Base-by-base conservation (phyloP, 2,113 vertebrate genomes). In the Gasterosteus aculeatus region DNA sequence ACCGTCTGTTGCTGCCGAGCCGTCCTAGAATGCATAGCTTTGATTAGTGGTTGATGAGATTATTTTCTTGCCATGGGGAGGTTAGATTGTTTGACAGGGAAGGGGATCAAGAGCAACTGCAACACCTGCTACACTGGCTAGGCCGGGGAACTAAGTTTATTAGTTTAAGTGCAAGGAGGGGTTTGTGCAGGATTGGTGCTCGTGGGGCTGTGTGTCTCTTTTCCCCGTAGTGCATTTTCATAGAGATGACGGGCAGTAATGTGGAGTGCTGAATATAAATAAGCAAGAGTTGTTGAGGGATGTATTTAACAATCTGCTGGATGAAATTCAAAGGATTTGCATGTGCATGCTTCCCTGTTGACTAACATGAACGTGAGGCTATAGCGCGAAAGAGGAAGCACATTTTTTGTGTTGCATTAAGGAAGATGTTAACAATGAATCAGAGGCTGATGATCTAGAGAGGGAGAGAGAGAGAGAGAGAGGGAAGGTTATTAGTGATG, bases 31-130 rank as follows among this genome's bases (percentile, higher is more conserved):
- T 92, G 83, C 91, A 91, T 90, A 88, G 83, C 90, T 86, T 85
- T 91, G 89, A 93, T 93, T 92, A 93, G 86, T 84, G 74, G 85
- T 83, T 90, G 86, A 92, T 91, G 85, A 88, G 88, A 91, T 89
- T 83, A 77, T 90, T 70, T 83, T 81, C 72, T 71, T 77, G n/a
- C 58, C 60, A 76, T 44, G 80, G 72, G 73, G 75, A 82, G 77
- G 77, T 42, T 59, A 41, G 62, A 75, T 41, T 77, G 76, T 72
- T 69, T 81, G 75, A 63, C 59, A 81, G 76, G 74, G 58, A 81
- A 66, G 69, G 77, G 66, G 78, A 66, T 80, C 85, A 77, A 60
- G 78, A 80, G 65, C 14, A 68, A 76, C 66, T 26, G 70, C 66
- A 86, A 78, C 91, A 93, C 86, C 90, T 91, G 91, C 86, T 84